Base-by-base conservation (phyloP, 30 jellyfish, hydroid and myxozoan genomes). In the Rhopilema esculentum region DNA sequence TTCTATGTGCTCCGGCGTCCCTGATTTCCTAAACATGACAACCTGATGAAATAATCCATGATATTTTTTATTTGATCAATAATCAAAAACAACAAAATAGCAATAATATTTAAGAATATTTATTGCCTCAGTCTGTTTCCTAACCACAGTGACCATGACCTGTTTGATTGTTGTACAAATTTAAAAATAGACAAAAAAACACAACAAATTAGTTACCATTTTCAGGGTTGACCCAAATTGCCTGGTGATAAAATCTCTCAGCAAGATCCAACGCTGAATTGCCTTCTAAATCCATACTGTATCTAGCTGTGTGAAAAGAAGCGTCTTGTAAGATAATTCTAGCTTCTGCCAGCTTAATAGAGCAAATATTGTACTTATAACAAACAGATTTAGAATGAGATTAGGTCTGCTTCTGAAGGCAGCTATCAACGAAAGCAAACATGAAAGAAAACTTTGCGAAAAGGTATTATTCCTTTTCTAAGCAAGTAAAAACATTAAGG, bases 181-280 rank as follows among this genome's bases (percentile, higher is more conserved):
- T n/a, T n/a, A n/a, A n/a, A n/a, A n/a, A n/a, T n/a, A 2, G 9
- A 2, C 57, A 40, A 6, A 2, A 40, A 40, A 6, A 40, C 57
- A 40, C 57, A 40, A 40, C 57, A 40, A 12, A 6, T 12, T 40
- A 40, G 9, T 40, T 2, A 93, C 98, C 99, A 85, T 72, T 77
- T 16, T 71, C 93, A 1, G 99, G 97, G 50, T 84, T 64, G 31
- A 89, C 82, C 82, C 93, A 49, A 49, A 94, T 85, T 8, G 99
- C 99, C 65, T 80, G 86, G 28, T 94, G 93, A 63, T 94, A 94
- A 51, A 72, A 86, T 30, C 97, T 70, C 66, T 94, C 99, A 12
- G 99, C 97, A 18, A 80, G 94, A 20, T 62, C 90, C 8, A 87
- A 49, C 21, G 93, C 79, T 15, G 29, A 72, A 27, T 27, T 84